phyloP scores from a whole-genome alignment of 1,140 invertebrate species.

The Drosophila melanogaster region DNA sequence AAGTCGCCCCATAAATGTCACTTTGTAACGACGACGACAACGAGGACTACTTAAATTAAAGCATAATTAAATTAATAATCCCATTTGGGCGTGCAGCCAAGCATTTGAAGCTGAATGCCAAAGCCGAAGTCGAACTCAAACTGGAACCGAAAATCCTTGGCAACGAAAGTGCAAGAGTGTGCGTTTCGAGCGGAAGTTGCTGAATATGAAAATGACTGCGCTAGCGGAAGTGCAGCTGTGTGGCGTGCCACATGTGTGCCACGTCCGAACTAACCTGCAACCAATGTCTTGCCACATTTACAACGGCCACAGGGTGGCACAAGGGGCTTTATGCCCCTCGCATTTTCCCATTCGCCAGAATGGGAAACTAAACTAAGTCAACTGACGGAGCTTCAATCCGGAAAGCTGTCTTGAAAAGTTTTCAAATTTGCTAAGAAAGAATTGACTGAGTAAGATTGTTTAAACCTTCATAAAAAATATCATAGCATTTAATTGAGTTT shows the following conservation, averaged over 20 bases:
- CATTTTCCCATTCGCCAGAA: background rate
- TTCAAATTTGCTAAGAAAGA: too few relatives aligned
- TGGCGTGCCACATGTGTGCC: slow-evolving; percentile 77
- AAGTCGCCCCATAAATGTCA: slow-evolving; percentile 57
- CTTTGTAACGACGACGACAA: slow-evolving; percentile 64
- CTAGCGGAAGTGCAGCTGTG: slow-evolving; percentile 83
- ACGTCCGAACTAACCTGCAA: slow-evolving; percentile 32
- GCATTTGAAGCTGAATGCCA: slow-evolving; percentile 20
- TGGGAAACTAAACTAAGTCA: background rate
- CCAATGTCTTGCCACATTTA: slow-evolving; percentile 69
- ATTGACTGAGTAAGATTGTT: too few relatives aligned
- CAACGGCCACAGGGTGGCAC: slow-evolving; percentile 32
- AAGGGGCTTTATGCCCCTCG: background rate
- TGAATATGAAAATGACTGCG: slow-evolving; percentile 82
- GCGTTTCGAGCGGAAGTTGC: slow-evolving; percentile 62
- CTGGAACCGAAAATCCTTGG: background rate
- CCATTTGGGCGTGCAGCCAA: slow-evolving; percentile 75
- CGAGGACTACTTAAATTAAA: slow-evolving; percentile 82
- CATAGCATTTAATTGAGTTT: too few relatives aligned
- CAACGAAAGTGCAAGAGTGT: slow-evolving; percentile 4
- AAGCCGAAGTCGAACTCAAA: background rate
- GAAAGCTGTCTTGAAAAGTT: background rate
- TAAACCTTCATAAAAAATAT: too few relatives aligned
- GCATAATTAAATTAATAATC: slow-evolving; percentile 83
- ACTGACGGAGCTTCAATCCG: background rate